A percentile compares a stretch with the other conserved stretches of the same genome.
These are phyloP conservation scores for Drosophila pseudotalamancana DNA, from an alignment of 2,888 invertebrate species.

Conservation along the genomic window DNA sequence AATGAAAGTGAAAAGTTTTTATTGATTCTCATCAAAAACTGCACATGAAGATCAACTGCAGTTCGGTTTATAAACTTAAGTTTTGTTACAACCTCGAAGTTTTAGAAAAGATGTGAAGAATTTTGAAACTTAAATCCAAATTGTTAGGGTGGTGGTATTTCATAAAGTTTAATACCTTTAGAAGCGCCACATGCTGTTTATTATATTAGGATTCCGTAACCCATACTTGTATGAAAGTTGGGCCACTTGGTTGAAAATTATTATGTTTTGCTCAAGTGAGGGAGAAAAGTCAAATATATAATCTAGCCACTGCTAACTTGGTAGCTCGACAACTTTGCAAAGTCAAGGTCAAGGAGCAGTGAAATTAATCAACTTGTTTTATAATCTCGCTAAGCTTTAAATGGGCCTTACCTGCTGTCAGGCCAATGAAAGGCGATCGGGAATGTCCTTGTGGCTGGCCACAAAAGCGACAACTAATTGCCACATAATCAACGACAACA, in stretches of 20 bases:
- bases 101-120: slow-evolving; percentile 26
- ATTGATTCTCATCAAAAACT: background rate
- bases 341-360: slow-evolving; percentile 51
- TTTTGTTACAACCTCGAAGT: slow-evolving; percentile 10
- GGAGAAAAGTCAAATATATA: background rate
- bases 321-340: background rate
- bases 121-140: slow-evolving; percentile 21
- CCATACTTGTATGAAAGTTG: slow-evolving; percentile 15
- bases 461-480: slow-evolving; percentile 75
- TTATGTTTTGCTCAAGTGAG: slow-evolving; percentile 30
- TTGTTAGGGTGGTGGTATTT: slow-evolving; percentile 29
- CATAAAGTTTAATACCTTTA: slow-evolving; percentile 51
- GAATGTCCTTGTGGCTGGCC: slow-evolving; percentile 53
- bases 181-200: slow-evolving; percentile 44
- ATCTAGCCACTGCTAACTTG: slow-evolving; percentile 19
- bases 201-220: slow-evolving; percentile 36
- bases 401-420: slow-evolving; percentile 53
- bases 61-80: background rate
- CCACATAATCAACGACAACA: slow-evolving; percentile 68
- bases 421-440: slow-evolving; percentile 48
- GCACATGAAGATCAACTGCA: slow-evolving; percentile 15
- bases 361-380: slow-evolving; percentile 71
- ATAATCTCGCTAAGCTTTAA: slow-evolving; percentile 61
- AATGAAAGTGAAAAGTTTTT: background rate
- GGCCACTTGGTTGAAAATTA: slow-evolving; percentile 39